These are phyloP conservation scores for Zootermopsis nevadensis DNA, from an alignment of 2,888 invertebrate species.

Conservation along the genomic window DNA sequence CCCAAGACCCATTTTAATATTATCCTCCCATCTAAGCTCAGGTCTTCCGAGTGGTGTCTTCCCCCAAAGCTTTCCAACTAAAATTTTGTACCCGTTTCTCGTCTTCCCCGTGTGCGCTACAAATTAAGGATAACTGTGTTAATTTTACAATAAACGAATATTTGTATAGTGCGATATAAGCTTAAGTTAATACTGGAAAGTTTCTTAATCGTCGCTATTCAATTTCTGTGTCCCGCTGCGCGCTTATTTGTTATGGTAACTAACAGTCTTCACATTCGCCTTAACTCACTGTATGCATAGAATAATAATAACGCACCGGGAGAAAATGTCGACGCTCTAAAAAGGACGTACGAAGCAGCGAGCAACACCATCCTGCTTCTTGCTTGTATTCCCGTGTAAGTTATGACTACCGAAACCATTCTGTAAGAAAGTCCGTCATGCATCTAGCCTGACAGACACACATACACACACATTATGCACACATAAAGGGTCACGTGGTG, in stretches of 20 bases:
- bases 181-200: not conserved
- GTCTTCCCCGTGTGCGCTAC: no score
- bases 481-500: constrained; percentile 44
- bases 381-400: constrained; percentile 38
- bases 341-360: not conserved
- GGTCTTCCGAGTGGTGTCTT: no score
- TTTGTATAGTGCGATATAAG: no score
- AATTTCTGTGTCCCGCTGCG: constrained; percentile 8
- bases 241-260: constrained; percentile 23
- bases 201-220: not conserved
- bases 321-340: constrained; percentile 8
- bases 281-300: constrained; percentile 12
- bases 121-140: no score
- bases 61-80: no score
- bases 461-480: constrained; percentile 40
- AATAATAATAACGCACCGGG: constrained; percentile 30
- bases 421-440: constrained; percentile 41
- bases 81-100: no score
- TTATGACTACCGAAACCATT: constrained; percentile 41
- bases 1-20: no score
- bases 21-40: no score
- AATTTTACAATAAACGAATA: no score
- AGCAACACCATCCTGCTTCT: not conserved
- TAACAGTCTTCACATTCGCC: constrained; percentile 17
- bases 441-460: constrained; percentile 42